Conservation (phyloP, 2,113 vertebrate genomes). For the Bubo blakistoni region DNA sequence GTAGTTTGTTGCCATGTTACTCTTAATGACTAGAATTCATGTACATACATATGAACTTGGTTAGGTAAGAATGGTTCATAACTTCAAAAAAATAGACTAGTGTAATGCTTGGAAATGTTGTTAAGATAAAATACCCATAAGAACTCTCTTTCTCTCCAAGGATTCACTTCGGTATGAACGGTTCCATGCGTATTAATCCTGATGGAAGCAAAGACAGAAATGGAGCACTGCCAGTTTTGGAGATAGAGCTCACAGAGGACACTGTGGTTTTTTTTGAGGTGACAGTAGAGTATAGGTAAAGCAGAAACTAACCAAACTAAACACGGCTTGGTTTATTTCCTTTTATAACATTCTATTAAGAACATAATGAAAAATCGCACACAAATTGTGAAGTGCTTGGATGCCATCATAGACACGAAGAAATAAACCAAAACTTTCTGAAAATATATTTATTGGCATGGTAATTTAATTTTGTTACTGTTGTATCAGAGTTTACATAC, state of each 20-base stretch:
- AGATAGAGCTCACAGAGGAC: constrained; percentile 84
- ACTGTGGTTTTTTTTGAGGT: constrained; percentile 86
- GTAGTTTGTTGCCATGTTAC: neutral
- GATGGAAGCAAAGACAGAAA: constrained; percentile 60
- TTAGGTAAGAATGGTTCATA: neutral
- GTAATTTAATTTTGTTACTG: neutral
- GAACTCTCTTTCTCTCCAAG: constrained; percentile 66
- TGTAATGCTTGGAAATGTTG: neutral
- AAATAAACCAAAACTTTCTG: neutral
- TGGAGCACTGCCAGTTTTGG: constrained; percentile 66
- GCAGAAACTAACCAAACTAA: neutral
- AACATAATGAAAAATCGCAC: neutral
- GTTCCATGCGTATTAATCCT: constrained; percentile 86
- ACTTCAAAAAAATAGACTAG: neutral
- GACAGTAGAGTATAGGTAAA: constrained; percentile 87
- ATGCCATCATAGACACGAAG: neutral
- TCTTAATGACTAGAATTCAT: neutral
- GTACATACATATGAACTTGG: neutral
- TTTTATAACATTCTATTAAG: neutral
- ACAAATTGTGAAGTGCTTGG: neutral
- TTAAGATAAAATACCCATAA: neutral
- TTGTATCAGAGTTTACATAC: neutral
- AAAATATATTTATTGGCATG: neutral
- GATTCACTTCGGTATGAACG: constrained; percentile 96
- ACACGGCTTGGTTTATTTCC: neutral